Percentiles rank a stretch among this genome's conserved stretches.
phyloP scores from a whole-genome alignment of 2,888 invertebrate species.

The Metallyticus violacea region DNA sequence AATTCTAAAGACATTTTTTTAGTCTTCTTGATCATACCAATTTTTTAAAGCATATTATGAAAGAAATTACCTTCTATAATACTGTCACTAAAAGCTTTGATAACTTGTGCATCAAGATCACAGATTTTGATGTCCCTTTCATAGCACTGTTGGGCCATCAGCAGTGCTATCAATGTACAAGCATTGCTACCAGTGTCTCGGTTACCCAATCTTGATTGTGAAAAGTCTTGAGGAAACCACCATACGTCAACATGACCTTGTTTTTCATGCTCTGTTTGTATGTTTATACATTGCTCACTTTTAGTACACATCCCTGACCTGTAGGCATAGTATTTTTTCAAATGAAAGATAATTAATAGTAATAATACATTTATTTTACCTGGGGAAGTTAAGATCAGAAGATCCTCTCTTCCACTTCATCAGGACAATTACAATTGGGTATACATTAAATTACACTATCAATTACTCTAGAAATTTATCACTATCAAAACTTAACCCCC shows the following conservation, averaged over 20 bases:
- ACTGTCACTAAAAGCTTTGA: constrained; percentile 20
- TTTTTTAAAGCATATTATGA: too few species aligned
- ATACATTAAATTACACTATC: too few species aligned
- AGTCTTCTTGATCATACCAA: too few species aligned
- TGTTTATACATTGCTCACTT: neutral
- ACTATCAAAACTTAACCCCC: too few species aligned
- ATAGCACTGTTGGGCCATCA: constrained; percentile 52
- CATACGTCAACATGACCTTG: constrained; percentile 44
- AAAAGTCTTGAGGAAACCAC: constrained; percentile 59
- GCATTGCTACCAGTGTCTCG: constrained; percentile 56
- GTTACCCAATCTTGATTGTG: constrained; percentile 57
- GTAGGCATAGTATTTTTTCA: neutral
- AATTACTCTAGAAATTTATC: too few species aligned
- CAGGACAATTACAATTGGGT: too few species aligned
- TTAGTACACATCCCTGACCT: neutral
- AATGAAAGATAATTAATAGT: too few species aligned
- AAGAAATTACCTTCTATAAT: constrained; percentile 24
- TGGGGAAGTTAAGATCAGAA: too few species aligned
- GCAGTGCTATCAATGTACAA: constrained; percentile 59
- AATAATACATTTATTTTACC: too few species aligned
- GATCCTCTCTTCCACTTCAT: too few species aligned
- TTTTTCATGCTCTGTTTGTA: constrained; percentile 17
- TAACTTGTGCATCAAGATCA: neutral
- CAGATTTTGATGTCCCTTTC: constrained; percentile 41
- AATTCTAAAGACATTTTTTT: too few species aligned